Conservation (phyloP, 1,140 invertebrate genomes). For the Ephestia elutella region DNA sequence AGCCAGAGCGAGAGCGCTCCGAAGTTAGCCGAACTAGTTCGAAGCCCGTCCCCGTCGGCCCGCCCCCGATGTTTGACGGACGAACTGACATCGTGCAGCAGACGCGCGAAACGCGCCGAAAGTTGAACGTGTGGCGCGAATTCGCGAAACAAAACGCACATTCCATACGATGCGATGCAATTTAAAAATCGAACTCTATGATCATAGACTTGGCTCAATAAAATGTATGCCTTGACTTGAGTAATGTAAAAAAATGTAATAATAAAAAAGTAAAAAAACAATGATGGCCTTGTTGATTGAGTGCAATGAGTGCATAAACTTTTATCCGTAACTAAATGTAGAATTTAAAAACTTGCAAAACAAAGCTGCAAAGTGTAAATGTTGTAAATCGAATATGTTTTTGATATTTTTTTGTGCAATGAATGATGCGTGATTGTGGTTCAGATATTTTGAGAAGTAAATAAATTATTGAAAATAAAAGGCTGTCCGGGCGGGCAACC, state of each 20-base stretch:
- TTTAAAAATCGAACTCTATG: slow-evolving; percentile 41
- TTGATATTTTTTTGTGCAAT: slow-evolving; percentile 24
- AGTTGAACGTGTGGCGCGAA: slow-evolving; percentile 52
- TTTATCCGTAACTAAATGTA: not conserved
- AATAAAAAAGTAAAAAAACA: not conserved
- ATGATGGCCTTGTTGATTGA: not conserved
- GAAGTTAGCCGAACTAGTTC: slow-evolving; percentile 46
- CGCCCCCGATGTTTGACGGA: slow-evolving; percentile 51
- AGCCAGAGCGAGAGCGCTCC: slow-evolving; percentile 32
- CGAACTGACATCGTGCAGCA: slow-evolving; percentile 42
- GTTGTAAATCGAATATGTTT: slow-evolving; percentile 12
- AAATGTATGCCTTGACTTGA: not conserved
- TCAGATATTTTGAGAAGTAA: slow-evolving; percentile 47
- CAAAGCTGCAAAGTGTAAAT: slow-evolving; percentile 16
- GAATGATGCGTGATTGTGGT: slow-evolving; percentile 40
- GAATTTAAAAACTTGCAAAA: slow-evolving; percentile 6
- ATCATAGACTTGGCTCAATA: slow-evolving; percentile 14
- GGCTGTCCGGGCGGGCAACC: slow-evolving; percentile 54
- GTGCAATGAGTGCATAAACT: not conserved
- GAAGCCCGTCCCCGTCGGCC: slow-evolving; percentile 49
- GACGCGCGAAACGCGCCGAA: slow-evolving; percentile 53
- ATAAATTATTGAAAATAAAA: slow-evolving; percentile 65
- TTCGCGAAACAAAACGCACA: slow-evolving; percentile 25
- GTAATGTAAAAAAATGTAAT: not conserved
- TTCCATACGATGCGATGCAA: slow-evolving; percentile 10